Evolutionary conservation across 2,113 vertebrate genomes (phyloP).

Genomic region (Coptodon rendalli): DNA sequence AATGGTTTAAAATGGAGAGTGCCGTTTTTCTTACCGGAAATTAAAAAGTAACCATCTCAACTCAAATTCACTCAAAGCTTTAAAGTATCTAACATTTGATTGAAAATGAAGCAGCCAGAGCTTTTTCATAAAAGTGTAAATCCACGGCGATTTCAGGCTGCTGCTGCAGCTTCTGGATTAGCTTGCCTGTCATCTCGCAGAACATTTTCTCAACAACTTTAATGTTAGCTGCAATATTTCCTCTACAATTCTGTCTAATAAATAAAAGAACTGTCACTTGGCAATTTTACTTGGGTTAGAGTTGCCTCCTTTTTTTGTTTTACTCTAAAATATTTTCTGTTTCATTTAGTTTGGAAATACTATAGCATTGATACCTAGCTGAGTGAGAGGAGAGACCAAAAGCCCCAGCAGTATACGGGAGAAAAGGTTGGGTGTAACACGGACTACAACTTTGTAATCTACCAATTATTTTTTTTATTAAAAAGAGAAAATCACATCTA

Average conservation of each 20-base stretch:
- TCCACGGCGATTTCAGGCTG: not conserved
- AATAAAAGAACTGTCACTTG: not conserved
- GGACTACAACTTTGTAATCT: too few species aligned
- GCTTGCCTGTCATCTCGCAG: not conserved
- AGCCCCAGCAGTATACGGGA: not conserved
- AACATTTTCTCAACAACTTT: not conserved
- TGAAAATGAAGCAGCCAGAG: not conserved
- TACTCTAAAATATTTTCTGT: not conserved
- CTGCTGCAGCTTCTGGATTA: not conserved
- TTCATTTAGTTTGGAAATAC: not conserved
- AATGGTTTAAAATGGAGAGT: not conserved
- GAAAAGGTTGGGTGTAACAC: too few species aligned
- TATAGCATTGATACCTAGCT: not conserved
- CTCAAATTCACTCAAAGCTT: not conserved
- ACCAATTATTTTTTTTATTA: not conserved
- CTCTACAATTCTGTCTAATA: not conserved
- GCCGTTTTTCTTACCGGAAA: fast-evolving
- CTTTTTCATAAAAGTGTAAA: not conserved
- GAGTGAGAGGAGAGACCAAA: not conserved
- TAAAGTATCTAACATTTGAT: not conserved
- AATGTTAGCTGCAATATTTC: not conserved
- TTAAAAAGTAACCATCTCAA: not conserved
- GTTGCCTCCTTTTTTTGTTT: not conserved
- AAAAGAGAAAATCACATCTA: not conserved
- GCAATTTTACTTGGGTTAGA: not conserved